Percentiles rank a stretch among this genome's conserved stretches.
Evolutionary conservation across 2,888 invertebrate species (phyloP).

Genomic region (Hemistola chrysoprasaria): DNA sequence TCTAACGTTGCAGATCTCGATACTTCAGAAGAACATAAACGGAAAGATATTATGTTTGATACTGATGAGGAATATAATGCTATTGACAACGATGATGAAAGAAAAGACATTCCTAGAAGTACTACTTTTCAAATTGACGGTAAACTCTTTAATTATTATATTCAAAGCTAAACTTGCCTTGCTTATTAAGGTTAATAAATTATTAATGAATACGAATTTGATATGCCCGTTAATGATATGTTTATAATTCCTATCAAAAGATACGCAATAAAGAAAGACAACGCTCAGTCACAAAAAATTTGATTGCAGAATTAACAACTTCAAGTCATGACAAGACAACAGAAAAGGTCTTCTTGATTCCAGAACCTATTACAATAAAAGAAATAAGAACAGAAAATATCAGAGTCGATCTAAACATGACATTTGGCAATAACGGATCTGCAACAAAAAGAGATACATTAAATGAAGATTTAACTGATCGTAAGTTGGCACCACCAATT

Average conservation of each 20-base stretch:
- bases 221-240: constrained; percentile 28
- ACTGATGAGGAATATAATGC: constrained; percentile 50
- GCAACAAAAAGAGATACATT: constrained; percentile 21
- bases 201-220: too few relatives aligned
- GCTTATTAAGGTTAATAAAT: too few relatives aligned
- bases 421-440: constrained; percentile 26
- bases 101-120: too few relatives aligned
- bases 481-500: constrained; percentile 49
- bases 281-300: neutral
- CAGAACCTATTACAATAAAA: neutral
- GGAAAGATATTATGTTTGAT: constrained; percentile 31
- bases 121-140: too few relatives aligned
- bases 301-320: constrained; percentile 6
- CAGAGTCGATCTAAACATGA: constrained; percentile 11
- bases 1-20: constrained; percentile 55
- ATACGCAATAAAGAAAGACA: too few relatives aligned
- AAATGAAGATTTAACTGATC: constrained; percentile 58
- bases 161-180: too few relatives aligned
- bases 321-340: too few relatives aligned
- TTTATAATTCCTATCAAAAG: too few relatives aligned
- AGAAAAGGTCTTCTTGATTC: too few relatives aligned
- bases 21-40: constrained; percentile 32
- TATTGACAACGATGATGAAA: too few relatives aligned
- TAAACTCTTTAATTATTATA: too few relatives aligned
- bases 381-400: neutral